phyloP scores from a whole-genome alignment of 2,113 vertebrate genomes.

The Bufo bufo region DNA sequence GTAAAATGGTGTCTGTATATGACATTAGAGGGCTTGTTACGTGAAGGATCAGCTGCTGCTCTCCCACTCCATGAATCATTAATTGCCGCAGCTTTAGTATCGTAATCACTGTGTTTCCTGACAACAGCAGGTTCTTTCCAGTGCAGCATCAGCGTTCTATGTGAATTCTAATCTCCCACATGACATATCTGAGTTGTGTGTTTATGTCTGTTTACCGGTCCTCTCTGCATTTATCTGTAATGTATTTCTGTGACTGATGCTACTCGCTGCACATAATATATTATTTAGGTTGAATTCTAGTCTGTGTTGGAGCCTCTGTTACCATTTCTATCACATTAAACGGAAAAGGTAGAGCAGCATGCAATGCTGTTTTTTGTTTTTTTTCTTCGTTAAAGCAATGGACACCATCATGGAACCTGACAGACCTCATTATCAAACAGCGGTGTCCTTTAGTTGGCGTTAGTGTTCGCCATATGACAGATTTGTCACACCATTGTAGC shows the following conservation, averaged over 20 bases:
- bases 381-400: too few species aligned
- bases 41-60: background rate
- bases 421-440: too few species aligned
- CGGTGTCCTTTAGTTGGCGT: too few species aligned
- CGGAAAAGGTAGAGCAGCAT: too few species aligned
- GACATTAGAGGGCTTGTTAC: background rate
- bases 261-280: background rate
- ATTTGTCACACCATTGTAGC: too few species aligned
- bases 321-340: too few species aligned
- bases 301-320: too few species aligned
- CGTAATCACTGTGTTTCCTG: background rate
- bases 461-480: too few species aligned
- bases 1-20: background rate
- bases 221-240: conserved; percentile 1
- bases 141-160: background rate
- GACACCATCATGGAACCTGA: too few species aligned
- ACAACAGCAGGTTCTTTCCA: background rate
- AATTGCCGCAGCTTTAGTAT: background rate
- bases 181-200: background rate
- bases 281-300: conserved; percentile 2
- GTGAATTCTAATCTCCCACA: background rate
- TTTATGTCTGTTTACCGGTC: background rate
- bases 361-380: too few species aligned
- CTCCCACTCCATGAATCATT: conserved; percentile 7
- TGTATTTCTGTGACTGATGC: background rate